Base-by-base conservation (phyloP, 2,888 invertebrate genomes). In the Diadromus collaris region DNA sequence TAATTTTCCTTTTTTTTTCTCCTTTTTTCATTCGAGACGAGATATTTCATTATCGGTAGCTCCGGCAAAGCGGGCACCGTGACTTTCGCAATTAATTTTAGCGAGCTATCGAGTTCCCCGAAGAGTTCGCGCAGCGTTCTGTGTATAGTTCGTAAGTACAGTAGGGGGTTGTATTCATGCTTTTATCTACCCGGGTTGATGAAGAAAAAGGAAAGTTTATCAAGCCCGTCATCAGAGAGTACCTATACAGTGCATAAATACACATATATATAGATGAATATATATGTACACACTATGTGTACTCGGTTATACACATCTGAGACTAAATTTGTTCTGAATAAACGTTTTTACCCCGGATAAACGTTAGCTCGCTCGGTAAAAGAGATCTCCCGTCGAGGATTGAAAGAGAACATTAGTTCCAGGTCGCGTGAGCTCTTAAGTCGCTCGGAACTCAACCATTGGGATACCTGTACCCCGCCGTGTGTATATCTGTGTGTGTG, bases 341-440 rank as follows among this genome's bases (percentile, higher is more conserved):
- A 68, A 68, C 54, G 27, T 32, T 60, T 65, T 78, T 51, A 32
- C 60, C 60, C 10, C 21, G 48, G 32, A 51, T 73, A 60, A 58
- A 74, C 24, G 78, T 64, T n/a, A 51, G 61, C 64, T 48, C 34
- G 34, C 56, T 27, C 41, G 68, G 58, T 64, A 29, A 74, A 70
- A 78, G 48, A 58, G 68, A 24, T 69, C 61, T 56, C 73, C 69
- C 73, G 44, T 64, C 46, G 64, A 64, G 51, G 78, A n/a, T 32
- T 64, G 69, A 69, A 64, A 74, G 46, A 46, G 65, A 65, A 70
- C 74, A 70, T 78, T 75, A 74, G 70, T 74, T 75, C 64, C 70
- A 70, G 78, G 67, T 74, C 75, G 67, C 71, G 71, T 71, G 75
- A 71, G 70, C 51, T 78, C 71, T 78, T 67, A 63, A 79, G 63